These are phyloP conservation scores for Rosalia funebris DNA, from an alignment of 2,888 invertebrate genomes.

Conservation along the genomic window DNA sequence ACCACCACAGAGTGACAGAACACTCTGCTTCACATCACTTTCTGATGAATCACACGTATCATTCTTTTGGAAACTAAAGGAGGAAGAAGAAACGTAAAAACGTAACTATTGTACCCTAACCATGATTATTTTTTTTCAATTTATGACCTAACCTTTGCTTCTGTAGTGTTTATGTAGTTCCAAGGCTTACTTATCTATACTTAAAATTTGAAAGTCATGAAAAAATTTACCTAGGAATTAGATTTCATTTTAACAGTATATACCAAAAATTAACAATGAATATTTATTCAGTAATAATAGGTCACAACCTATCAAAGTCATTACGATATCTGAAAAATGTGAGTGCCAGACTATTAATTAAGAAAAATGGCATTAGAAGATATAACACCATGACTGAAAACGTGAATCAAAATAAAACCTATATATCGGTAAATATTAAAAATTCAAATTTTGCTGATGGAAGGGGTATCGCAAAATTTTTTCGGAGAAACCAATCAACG, in stretches of 20 bases:
- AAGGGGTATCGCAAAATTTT: constrained; percentile 37
- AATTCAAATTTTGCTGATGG: constrained; percentile 31
- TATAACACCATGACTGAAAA: constrained; percentile 50
- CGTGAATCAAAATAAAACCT: constrained; percentile 51
- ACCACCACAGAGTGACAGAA: too few relatives aligned
- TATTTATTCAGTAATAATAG: constrained; percentile 34
- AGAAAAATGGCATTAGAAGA: constrained; percentile 34
- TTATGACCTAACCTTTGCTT: background rate
- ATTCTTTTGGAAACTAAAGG: too few relatives aligned
- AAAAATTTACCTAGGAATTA: background rate
- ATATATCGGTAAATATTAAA: constrained; percentile 51
- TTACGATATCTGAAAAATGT: constrained; percentile 33
- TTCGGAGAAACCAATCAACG: constrained; percentile 40
- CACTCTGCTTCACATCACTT: too few relatives aligned
- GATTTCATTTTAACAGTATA: background rate
- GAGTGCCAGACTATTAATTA: constrained; percentile 6
- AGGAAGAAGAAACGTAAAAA: too few relatives aligned
- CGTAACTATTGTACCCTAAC: background rate
- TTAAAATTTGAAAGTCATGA: constrained; percentile 11
- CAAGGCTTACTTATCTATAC: too few relatives aligned
- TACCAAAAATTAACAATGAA: constrained; percentile 11
- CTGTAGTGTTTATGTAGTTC: background rate
- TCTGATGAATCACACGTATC: too few relatives aligned
- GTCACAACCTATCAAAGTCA: constrained; percentile 35
- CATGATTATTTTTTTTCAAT: background rate